Conservation (phyloP, 2,113 vertebrate species). For the Platichthys flesus region DNA sequence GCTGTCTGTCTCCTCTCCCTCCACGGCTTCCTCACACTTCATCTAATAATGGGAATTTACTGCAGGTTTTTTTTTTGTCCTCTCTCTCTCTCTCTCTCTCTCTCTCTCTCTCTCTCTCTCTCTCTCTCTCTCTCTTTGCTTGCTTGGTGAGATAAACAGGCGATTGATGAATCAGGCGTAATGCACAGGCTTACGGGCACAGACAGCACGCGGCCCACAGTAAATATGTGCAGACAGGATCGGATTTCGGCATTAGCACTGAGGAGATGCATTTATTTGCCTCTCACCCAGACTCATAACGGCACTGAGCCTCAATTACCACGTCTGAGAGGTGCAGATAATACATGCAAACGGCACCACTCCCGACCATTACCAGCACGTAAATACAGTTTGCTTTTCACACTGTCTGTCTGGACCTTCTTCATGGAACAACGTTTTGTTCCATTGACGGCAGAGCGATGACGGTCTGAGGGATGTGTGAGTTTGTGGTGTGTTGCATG, state of each 20-base stretch:
- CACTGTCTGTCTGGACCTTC: slow-evolving; percentile 66
- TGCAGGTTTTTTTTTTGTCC: slow-evolving; percentile 53
- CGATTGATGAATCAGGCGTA: slow-evolving; percentile 81
- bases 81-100: neutral
- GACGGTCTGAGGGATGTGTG: slow-evolving; percentile 23
- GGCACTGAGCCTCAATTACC: slow-evolving; percentile 78
- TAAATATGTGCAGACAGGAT: slow-evolving; percentile 83
- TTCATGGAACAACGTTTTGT: slow-evolving; percentile 55
- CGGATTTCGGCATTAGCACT: slow-evolving; percentile 76
- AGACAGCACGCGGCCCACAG: slow-evolving; percentile 73
- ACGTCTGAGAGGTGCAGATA: slow-evolving; percentile 78
- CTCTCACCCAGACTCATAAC: slow-evolving; percentile 75
- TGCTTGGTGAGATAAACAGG: slow-evolving; percentile 75
- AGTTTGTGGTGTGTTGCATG: slow-evolving; percentile 1
- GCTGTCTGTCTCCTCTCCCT: slow-evolving; percentile 57
- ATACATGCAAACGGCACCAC: slow-evolving; percentile 81
- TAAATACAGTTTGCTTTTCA: slow-evolving; percentile 71
- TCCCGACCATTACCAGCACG: slow-evolving; percentile 75
- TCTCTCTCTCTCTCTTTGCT: slow-evolving; percentile 13
- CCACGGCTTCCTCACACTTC: slow-evolving; percentile 66
- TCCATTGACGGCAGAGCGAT: slow-evolving; percentile 47
- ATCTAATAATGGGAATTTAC: slow-evolving; percentile 80
- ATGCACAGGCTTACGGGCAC: slow-evolving; percentile 79
- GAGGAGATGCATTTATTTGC: slow-evolving; percentile 80
- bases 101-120: neutral